Percentiles rank a stretch among this genome's conserved stretches.
phyloP scores from a whole-genome alignment of 2,797 vertebrate species.

The Clamator glandarius region DNA sequence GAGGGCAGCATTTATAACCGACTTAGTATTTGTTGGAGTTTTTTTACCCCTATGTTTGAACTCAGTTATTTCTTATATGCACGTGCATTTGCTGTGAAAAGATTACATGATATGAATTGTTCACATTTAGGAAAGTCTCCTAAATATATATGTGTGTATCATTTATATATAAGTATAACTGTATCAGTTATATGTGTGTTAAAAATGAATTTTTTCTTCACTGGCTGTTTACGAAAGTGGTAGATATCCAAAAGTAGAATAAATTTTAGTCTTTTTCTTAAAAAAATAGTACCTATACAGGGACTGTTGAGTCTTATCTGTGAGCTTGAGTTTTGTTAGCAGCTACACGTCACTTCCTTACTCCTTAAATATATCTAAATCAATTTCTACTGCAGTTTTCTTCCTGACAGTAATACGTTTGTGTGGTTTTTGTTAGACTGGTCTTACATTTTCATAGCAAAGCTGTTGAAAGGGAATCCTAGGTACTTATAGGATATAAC shows the following conservation, averaged over 20 bases:
- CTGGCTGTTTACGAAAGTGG: neutral
- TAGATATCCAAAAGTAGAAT: neutral
- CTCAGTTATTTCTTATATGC: neutral
- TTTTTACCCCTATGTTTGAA: neutral
- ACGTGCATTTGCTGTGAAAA: neutral
- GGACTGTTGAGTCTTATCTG: neutral
- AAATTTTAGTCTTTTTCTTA: neutral
- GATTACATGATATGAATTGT: neutral
- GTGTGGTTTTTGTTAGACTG: neutral
- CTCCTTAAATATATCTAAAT: neutral
- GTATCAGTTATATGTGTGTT: neutral
- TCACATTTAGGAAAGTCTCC: neutral
- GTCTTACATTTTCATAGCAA: neutral
- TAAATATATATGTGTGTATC: neutral
- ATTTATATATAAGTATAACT: neutral
- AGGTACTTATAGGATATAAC: neutral
- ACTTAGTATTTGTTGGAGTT: neutral
- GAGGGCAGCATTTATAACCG: constrained; percentile 3
- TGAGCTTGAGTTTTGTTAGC: neutral
- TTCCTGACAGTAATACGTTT: neutral
- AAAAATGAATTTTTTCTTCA: neutral
- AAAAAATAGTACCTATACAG: neutral
- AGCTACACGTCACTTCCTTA: neutral
- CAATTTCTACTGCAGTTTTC: neutral
- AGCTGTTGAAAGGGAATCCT: neutral